These are phyloP conservation scores for Dilophus febrilis DNA, from an alignment of 2,888 invertebrate species.

Conservation along the genomic window DNA sequence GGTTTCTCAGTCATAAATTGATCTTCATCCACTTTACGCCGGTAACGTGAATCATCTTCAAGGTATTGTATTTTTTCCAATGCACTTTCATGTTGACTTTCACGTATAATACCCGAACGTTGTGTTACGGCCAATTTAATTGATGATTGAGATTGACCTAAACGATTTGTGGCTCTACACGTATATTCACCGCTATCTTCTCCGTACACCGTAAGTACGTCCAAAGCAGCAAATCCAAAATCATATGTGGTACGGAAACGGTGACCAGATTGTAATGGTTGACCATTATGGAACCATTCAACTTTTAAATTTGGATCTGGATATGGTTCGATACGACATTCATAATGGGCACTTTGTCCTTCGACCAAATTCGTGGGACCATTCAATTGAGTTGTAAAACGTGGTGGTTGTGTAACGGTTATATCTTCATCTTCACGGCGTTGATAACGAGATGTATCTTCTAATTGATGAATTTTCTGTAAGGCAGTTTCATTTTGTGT, in stretches of 20 bases:
- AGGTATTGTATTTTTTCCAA: constrained; percentile 80
- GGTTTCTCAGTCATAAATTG: constrained; percentile 66
- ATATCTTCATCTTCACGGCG: constrained; percentile 68
- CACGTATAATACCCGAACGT: constrained; percentile 67
- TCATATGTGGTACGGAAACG: constrained; percentile 87
- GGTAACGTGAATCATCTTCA: constrained; percentile 69
- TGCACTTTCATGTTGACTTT: constrained; percentile 85
- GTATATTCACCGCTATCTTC: constrained; percentile 90
- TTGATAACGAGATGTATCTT: constrained; percentile 63
- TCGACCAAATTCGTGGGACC: constrained; percentile 73
- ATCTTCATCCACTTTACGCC: constrained; percentile 54
- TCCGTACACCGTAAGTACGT: constrained; percentile 81
- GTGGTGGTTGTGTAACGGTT: constrained; percentile 63
- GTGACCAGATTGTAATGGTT: constrained; percentile 73
- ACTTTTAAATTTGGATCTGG: constrained; percentile 77
- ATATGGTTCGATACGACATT: constrained; percentile 84
- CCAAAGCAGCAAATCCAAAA: constrained; percentile 93
- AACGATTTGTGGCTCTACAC: constrained; percentile 68
- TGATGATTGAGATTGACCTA: constrained; percentile 68
- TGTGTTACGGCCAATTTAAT: constrained; percentile 68
- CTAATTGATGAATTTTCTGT: constrained; percentile 71
- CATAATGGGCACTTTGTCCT: constrained; percentile 82
- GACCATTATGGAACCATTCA: constrained; percentile 87
- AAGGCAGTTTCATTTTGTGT: constrained; percentile 78
- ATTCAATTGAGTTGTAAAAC: constrained; percentile 69